Evolutionary conservation across 2,113 vertebrate genomes (phyloP).

Genomic region (Otis tarda): DNA sequence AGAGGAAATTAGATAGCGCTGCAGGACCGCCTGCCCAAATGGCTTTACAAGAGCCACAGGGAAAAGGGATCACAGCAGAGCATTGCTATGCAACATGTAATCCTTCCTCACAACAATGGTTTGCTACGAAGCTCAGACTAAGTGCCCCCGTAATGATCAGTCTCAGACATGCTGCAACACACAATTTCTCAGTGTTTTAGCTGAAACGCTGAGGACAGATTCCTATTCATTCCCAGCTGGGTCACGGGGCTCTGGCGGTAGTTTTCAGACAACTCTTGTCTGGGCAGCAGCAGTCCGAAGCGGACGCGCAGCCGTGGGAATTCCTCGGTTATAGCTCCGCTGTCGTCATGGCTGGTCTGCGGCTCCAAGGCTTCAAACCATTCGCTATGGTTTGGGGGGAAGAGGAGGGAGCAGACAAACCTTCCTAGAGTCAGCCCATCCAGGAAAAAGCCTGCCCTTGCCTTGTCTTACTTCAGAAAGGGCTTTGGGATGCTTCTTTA

Average conservation of each 20-base stretch:
- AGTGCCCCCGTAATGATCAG: constrained; percentile 47
- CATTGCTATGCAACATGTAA: constrained; percentile 67
- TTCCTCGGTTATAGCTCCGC: neutral
- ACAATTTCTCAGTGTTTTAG: constrained; percentile 68
- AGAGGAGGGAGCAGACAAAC: neutral
- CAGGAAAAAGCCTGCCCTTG: neutral
- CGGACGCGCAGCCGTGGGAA: constrained; percentile 41
- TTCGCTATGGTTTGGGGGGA: constrained; percentile 26
- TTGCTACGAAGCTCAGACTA: constrained; percentile 46
- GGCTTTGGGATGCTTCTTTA: neutral
- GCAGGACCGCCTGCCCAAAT: constrained; percentile 8
- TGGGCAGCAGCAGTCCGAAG: constrained; percentile 46
- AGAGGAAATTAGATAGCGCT: constrained; percentile 2
- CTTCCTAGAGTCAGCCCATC: neutral
- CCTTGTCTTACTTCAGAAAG: neutral
- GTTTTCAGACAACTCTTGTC: constrained; percentile 57
- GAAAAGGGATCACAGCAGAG: constrained; percentile 60
- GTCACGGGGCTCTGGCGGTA: constrained; percentile 48
- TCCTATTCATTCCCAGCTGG: constrained; percentile 68
- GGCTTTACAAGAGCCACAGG: constrained; percentile 26
- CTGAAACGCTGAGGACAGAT: constrained; percentile 55
- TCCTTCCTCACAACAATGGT: constrained; percentile 49
- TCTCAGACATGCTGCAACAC: constrained; percentile 58
- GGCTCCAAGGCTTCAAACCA: constrained; percentile 36
- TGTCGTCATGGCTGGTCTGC: constrained; percentile 50